Evolutionary conservation across 2,113 vertebrate genomes (phyloP).

Genomic region (Octodon degus): DNA sequence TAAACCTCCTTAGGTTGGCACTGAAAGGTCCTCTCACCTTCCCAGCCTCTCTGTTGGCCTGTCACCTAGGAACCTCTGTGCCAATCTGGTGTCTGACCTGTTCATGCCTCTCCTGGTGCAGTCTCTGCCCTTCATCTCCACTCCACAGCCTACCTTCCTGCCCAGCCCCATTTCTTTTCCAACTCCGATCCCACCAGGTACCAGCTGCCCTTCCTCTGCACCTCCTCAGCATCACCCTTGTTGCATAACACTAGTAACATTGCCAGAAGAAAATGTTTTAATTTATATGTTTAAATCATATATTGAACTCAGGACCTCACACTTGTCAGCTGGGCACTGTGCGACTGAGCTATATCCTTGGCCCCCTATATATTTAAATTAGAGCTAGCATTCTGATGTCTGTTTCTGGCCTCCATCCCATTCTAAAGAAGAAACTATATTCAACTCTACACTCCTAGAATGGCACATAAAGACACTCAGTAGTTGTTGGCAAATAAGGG

Average conservation of each 20-base stretch:
- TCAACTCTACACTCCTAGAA: neutral
- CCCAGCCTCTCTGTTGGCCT: neutral
- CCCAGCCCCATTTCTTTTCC: neutral
- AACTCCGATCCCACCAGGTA: neutral
- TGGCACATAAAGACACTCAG: no score
- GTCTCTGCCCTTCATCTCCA: neutral
- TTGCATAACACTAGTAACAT: neutral
- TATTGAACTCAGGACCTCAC: no score
- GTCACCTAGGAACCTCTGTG: neutral
- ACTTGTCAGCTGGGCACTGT: no score
- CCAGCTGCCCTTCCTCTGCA: neutral
- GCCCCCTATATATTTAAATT: slow-evolving; percentile 22
- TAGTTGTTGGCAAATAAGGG: no score
- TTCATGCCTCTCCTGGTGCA: neutral
- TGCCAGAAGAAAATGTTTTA: neutral
- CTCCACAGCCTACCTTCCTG: neutral
- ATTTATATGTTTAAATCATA: slow-evolving; percentile 44
- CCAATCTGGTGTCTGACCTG: neutral
- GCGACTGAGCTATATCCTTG: neutral
- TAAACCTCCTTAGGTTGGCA: neutral
- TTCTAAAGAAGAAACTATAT: slow-evolving; percentile 14
- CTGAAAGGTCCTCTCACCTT: neutral
- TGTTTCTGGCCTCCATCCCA: neutral
- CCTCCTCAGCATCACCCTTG: neutral
- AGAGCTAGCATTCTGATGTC: neutral